Conservation (phyloP, 2,797 vertebrate species). For the Mormyrops attenuatus region DNA sequence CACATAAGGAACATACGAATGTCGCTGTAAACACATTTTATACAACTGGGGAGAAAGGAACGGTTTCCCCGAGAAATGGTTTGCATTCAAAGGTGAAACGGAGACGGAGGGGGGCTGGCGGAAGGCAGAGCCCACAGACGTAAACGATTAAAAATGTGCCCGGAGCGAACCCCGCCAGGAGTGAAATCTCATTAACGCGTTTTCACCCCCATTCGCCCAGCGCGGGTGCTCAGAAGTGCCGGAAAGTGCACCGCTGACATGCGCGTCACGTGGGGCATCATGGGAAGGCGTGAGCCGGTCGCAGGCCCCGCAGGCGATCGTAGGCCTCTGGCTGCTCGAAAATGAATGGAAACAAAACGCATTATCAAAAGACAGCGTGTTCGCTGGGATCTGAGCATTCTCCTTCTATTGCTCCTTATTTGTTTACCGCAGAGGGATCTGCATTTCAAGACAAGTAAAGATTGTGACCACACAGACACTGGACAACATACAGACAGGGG, state of each 20-base stretch:
- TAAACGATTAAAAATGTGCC: conserved; percentile 61
- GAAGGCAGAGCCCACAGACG: conserved; percentile 58
- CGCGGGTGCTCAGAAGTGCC: conserved; percentile 44
- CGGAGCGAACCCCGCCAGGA: conserved; percentile 45
- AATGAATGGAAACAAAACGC: not conserved
- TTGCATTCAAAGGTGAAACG: not conserved
- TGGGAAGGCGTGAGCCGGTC: not conserved
- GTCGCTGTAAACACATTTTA: conserved; percentile 10
- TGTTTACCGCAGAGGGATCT: not conserved
- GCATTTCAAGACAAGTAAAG: not conserved
- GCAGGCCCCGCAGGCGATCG: conserved; percentile 25
- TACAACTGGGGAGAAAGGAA: not conserved
- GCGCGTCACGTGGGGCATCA: not conserved
- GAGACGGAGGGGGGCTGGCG: not conserved
- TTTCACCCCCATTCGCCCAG: conserved; percentile 37
- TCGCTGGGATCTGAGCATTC: not conserved
- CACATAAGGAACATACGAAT: not conserved
- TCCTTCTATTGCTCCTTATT: not conserved
- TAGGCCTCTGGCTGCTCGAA: not conserved
- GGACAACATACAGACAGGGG: not conserved
- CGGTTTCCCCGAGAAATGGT: not conserved
- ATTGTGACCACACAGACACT: not conserved
- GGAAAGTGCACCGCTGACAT: conserved; percentile 30
- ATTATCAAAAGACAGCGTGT: not conserved
- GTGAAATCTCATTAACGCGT: conserved; percentile 69